Evolutionary conservation across 2,113 vertebrate genomes (phyloP), one percentile per base, ranked within the genome.

Genomic region (Chlorocebus sabaeus): DNA sequence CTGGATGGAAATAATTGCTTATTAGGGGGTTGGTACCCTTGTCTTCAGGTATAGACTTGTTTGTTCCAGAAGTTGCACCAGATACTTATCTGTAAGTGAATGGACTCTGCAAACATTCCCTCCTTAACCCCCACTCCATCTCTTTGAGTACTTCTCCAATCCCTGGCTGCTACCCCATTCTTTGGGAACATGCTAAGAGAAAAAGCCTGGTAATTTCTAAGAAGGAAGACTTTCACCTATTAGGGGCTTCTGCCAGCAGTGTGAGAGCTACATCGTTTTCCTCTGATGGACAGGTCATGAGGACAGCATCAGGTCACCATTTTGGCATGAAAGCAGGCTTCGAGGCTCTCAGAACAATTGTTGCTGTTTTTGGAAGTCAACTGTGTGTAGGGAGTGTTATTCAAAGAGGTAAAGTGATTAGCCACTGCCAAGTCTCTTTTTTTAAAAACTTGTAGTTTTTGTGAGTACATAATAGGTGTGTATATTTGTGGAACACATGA

Each of bases 111-210:
- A 48, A 73, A 52, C 6, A 20, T 13, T 5, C 27, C 18, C 20
- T 68, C 40, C 3, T 57, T 20, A 12, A 0, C 4, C 1, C 0
- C 17, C 0, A 30, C 61, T 43, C 40, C 6, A 43, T 73, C 50
- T 73, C 32, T 81, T 81, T 40, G 79, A 45, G 1, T 78, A 27
- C 81, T 88, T 91, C 30, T 4, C 30, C 38, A n/a, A 0, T 35
- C 9, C 14, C 43, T 27, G 38, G 9, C 8, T 88, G n/a, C 78
- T 73, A 6, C 3, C 8, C 4, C 61, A 38, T 89, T 45, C 13
- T 87, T 75, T 52, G 43, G 57, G n/a, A 35, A 12, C 23, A n/a
- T 11, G 3, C 3, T 43, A 25, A 72, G 32, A 72, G 43, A 40
- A 61, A 68, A 57, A 68, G 35, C 32, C 52, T 73, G 23, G 32